Evolutionary conservation across 2,797 vertebrate species (phyloP).

Genomic region (Tenualosa ilisha): DNA sequence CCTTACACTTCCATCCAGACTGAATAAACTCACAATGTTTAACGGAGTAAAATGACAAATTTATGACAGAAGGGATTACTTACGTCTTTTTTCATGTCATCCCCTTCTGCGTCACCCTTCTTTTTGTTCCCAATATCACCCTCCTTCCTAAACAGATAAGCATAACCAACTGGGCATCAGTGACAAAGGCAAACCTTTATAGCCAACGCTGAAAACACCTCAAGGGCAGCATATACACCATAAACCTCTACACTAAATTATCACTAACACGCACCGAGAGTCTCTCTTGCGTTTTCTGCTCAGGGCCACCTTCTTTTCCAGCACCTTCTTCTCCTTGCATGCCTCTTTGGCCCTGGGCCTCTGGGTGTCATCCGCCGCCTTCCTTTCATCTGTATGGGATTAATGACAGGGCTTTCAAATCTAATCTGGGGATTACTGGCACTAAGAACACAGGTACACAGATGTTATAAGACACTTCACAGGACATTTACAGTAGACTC

Average conservation of each 20-base stretch:
- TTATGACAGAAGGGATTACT: slow-evolving; percentile 31
- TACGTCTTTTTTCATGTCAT: slow-evolving; percentile 79
- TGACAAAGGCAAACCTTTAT: neutral
- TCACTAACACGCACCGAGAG: slow-evolving; percentile 75
- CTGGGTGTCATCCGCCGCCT: slow-evolving; percentile 54
- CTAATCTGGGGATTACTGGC: neutral
- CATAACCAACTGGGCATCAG: neutral
- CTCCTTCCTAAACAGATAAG: slow-evolving; percentile 71
- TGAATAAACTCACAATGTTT: neutral
- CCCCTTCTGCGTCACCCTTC: slow-evolving; percentile 81
- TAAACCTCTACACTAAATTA: neutral
- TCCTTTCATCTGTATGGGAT: slow-evolving; percentile 59
- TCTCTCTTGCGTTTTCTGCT: slow-evolving; percentile 90
- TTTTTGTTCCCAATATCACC: slow-evolving; percentile 80
- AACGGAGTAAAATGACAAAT: neutral
- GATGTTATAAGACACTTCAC: neutral
- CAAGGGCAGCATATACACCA: neutral
- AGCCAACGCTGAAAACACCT: neutral
- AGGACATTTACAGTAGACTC: neutral
- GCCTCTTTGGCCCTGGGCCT: slow-evolving; percentile 87
- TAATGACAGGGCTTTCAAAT: neutral
- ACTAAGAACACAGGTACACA: neutral
- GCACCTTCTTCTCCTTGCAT: slow-evolving; percentile 92
- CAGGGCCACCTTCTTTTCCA: slow-evolving; percentile 97
- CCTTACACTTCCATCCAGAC: neutral